Conservation (phyloP, 2,797 vertebrate genomes). For the Microctenopoma stevenorrisi region DNA sequence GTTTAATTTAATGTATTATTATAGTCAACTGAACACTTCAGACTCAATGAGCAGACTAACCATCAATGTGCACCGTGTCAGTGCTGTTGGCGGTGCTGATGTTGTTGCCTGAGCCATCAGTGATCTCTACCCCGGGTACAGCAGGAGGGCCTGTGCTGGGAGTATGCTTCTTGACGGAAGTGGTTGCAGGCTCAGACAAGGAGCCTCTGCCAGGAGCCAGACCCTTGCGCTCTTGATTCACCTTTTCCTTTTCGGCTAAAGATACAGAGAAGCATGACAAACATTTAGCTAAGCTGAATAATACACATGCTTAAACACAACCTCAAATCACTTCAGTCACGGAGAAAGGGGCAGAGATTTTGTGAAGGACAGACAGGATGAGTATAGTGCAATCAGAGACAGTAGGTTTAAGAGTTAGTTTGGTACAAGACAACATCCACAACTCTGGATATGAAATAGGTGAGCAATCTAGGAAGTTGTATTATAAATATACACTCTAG, state of each 20-base stretch:
- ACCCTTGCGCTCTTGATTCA: slow-evolving; percentile 62
- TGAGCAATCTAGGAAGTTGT: slow-evolving; percentile 19
- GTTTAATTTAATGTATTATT: too few relatives aligned
- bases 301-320: slow-evolving; percentile 11
- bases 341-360: neutral
- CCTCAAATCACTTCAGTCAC: slow-evolving; percentile 25
- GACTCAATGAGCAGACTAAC: slow-evolving; percentile 46
- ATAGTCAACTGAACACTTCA: neutral
- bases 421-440: slow-evolving; percentile 42
- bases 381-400: slow-evolving; percentile 57
- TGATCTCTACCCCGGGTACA: slow-evolving; percentile 51
- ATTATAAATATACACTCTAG: slow-evolving; percentile 26
- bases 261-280: neutral
- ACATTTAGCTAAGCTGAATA: slow-evolving; percentile 5
- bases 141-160: slow-evolving; percentile 16
- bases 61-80: slow-evolving; percentile 67
- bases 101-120: slow-evolving; percentile 60
- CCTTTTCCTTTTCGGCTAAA: slow-evolving; percentile 76
- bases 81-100: slow-evolving; percentile 59
- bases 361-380: slow-evolving; percentile 35
- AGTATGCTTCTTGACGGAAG: slow-evolving; percentile 56
- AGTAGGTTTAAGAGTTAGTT: slow-evolving; percentile 63
- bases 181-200: slow-evolving; percentile 34
- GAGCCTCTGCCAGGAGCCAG: slow-evolving; percentile 33
- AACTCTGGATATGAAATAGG: slow-evolving; percentile 27